Percentiles rank a stretch among this genome's conserved stretches.
These are phyloP conservation scores for Dolichotis patagonum DNA, from an alignment of 2,113 vertebrate genomes.

Conservation along the genomic window DNA sequence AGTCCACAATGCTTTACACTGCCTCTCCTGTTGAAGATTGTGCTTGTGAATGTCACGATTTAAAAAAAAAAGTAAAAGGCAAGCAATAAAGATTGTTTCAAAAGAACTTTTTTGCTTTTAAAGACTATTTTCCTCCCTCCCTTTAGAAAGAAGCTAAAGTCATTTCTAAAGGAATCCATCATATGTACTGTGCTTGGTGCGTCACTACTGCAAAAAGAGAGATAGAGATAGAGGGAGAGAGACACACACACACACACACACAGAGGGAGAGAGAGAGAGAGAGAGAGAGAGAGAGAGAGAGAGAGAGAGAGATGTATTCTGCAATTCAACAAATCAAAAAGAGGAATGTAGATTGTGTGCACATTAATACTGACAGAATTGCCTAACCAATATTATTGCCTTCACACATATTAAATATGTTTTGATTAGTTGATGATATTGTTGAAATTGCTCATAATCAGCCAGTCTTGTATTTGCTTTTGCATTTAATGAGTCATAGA, in stretches of 20 bases:
- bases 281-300: neutral
- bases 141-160: neutral
- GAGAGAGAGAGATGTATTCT: neutral
- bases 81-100: neutral
- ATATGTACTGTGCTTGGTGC: neutral
- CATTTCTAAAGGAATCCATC: constrained; percentile 17
- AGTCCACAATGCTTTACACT: too few relatives aligned
- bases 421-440: neutral
- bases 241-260: too few relatives aligned
- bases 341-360: neutral
- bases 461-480: neutral
- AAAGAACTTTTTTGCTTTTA: neutral
- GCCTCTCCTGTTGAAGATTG: neutral
- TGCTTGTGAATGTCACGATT: neutral
- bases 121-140: neutral
- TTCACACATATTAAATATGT: neutral
- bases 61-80: neutral
- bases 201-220: neutral
- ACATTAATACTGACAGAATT: constrained; percentile 65
- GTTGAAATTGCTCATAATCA: neutral
- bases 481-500: neutral
- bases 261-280: neutral
- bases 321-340: neutral
- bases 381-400: neutral
- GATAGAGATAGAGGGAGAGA: neutral